Evolutionary conservation across 2,888 invertebrate species (phyloP).

Genomic region (Cheilosia grossa): DNA sequence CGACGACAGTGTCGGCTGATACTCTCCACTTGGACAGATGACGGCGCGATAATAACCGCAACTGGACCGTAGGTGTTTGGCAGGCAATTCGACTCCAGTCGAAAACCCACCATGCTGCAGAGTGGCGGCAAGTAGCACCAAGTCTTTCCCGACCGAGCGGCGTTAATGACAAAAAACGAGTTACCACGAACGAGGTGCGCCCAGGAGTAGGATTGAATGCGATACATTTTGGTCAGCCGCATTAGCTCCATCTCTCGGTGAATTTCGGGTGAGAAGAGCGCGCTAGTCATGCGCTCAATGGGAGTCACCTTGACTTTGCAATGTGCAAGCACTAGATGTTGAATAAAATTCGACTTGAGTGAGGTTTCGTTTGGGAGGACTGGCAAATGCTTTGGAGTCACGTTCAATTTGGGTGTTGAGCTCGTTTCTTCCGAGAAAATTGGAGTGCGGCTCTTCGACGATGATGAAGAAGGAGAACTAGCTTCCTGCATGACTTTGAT

Average conservation of each 20-base stretch:
- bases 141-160: conserved; percentile 87
- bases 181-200: conserved; percentile 87
- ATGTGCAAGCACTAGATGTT: conserved; percentile 78
- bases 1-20: conserved; percentile 83
- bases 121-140: conserved; percentile 88
- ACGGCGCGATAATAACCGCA: conserved; percentile 87
- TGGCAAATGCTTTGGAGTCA: conserved; percentile 13
- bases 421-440: not conserved
- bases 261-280: conserved; percentile 77
- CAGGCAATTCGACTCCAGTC: conserved; percentile 75
- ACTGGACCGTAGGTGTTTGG: conserved; percentile 85
- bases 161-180: conserved; percentile 87
- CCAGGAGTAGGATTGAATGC: conserved; percentile 89
- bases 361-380: conserved; percentile 46
- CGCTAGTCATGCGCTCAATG: conserved; percentile 76
- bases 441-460: not conserved
- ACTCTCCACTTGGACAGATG: conserved; percentile 84
- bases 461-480: not conserved
- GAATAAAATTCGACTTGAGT: conserved; percentile 63
- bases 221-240: conserved; percentile 78
- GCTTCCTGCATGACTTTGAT: not conserved
- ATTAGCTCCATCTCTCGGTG: conserved; percentile 77
- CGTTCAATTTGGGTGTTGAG: not conserved
- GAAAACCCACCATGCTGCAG: conserved; percentile 85
- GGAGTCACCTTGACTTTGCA: conserved; percentile 76